phyloP scores from a whole-genome alignment of 2,797 vertebrate species.

The Tamandua tetradactyla region DNA sequence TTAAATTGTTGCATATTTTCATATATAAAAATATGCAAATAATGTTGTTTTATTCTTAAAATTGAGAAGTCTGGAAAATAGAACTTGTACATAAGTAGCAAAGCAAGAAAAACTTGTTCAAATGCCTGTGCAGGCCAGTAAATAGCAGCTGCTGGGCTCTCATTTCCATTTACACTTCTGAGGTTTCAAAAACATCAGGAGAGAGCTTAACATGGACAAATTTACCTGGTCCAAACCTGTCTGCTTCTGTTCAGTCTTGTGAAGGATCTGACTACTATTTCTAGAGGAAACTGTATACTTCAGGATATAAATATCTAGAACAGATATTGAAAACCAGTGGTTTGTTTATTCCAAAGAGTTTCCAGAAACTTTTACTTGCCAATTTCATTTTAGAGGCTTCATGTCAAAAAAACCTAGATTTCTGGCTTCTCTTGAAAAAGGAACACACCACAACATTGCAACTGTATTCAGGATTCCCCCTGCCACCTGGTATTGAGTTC shows the following conservation, averaged over 20 bases:
- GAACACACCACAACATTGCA: background rate
- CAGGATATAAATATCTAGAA: background rate
- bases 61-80: background rate
- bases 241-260: background rate
- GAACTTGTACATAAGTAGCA: background rate
- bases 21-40: background rate
- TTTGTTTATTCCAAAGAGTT: background rate
- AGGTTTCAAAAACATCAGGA: background rate
- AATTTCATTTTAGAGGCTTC: background rate
- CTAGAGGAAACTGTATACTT: background rate
- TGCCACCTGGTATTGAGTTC: background rate
- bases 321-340: background rate
- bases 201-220: background rate
- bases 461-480: rapidly evolving
- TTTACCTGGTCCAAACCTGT: background rate
- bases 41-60: background rate
- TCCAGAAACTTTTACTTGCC: background rate
- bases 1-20: background rate
- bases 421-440: background rate
- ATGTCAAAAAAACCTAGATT: background rate
- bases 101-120: background rate
- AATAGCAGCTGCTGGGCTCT: background rate
- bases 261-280: background rate
- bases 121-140: background rate
- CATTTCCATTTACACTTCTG: background rate